Evolutionary conservation across 2,888 invertebrate species (phyloP), one percentile per base, ranked within the genome.

Genomic region (Lasioglossum pauxillum): DNA sequence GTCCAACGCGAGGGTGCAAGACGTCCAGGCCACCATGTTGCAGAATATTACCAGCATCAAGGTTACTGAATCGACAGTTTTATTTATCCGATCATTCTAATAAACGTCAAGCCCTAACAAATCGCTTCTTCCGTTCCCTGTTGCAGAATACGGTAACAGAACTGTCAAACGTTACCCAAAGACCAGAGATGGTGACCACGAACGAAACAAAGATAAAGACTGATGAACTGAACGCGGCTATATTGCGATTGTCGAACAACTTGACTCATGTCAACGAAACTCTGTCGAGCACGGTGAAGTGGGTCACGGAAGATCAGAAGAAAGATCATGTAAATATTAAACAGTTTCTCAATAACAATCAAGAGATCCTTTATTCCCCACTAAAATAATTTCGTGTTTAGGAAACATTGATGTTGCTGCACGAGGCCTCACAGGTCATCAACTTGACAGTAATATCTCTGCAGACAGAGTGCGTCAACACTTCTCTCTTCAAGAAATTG

Each of bases 241-340:
- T 96, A 78, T 90, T 92, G 73, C 93, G 95, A 74, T 91, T 96
- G 80, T 89, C 92, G 69, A 92, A 91, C 69, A 96, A 96, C 91
- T 89, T 96, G 78, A 93, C 94, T 35, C 92, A 89, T 38, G 93
- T 96, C 41, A 96, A 96, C 88, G 93, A 95, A 82, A 95, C 95
- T 3, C 90, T 96, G 53, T 94, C 95, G 19, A 94, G 93, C 78
- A 94, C 94, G 84, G 91, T 96, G 46, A 93, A 95, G 75, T 96
- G 95, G 95, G 91, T 95, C 35, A 89, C 91, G 14, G 95, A 95
- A 64, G 96, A 96, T 90, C 94, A 95, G 87, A 89, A 91, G 60
- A 95, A 95, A 90, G 95, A 95, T 92, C 95, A 95, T 86, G 85
- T 85, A 85, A 80, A 73, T 76, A 67, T 77, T 35, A 64, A 35